Evolutionary conservation across 2,797 vertebrate genomes (phyloP), one percentile per base, ranked within the genome.

Genomic region (Rhinella marina): DNA sequence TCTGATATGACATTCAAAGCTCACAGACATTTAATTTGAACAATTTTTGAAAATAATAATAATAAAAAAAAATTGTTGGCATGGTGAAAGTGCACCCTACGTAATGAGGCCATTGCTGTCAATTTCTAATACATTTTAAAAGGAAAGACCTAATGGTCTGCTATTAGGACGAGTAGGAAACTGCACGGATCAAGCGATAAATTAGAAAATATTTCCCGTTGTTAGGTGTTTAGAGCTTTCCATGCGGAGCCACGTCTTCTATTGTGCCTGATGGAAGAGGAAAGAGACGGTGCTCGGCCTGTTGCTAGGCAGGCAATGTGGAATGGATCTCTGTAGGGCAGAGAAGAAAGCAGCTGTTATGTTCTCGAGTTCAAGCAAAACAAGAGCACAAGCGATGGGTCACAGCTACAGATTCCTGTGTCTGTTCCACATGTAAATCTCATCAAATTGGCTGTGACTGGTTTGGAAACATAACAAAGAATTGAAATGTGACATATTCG

Each of bases 291-390:
- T 23, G 81, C 66, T 5, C 5, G 1, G 13, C 72, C 19, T 48
- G 87, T 88, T 88, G 82, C 87, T 85, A 88, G 82, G 87, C 75
- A 85, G 54, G 21, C 27, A 19, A 8, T 52, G 19, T n/a, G 82
- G 87, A 88, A 88, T 85, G 73, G 61, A 64, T 72, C 87, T 84
- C 52, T n/a, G 25, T 17, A 19, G 64, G 86, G 81, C 86, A 84
- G 62, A 2, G 29, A 21, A 84, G 54, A 23, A 83, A 48, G 79
- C 86, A 76, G 86, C 80, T 87, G 32, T 52, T 82, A 80, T 75
- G 21, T 17, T 87, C 66, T 29, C 73, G 68, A 62, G 48, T 41
- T 75, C 27, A 73, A 76, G 70, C 68, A 62, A 82, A 66, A 86
- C 54, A 70, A 41, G 52, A 75, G 82, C 25, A 75, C 41, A 50